Base-by-base conservation (phyloP, 2,113 vertebrate genomes). In the Formicarius rufipectus region DNA sequence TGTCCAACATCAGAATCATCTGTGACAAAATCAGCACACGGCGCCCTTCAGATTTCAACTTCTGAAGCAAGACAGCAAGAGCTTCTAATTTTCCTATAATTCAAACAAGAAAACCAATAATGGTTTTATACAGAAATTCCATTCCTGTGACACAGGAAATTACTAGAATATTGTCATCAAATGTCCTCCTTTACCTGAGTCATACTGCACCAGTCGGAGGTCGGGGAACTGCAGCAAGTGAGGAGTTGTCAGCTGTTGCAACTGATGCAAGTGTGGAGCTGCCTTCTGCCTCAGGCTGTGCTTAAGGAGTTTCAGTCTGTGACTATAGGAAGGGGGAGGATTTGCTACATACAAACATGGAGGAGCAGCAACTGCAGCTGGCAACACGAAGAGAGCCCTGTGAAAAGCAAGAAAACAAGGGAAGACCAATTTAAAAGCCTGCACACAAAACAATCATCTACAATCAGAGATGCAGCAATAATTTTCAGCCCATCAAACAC, bases 11-110 rank as follows among this genome's bases (percentile, higher is more conserved):
- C 84, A 98, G 98, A 90, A 98, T 97, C 99, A 99, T 99, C 97
- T 99, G 99, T 9, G 99, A 99, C 88, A 99, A 98, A 96, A 99
- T 99, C 92, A 99, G 98, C 47, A 99, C 99, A 4, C 99, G 98
- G 2, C 99, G 99, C 28, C 98, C 98, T 88, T 99, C 99, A 2
- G 98, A 98, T 73, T 98, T 98, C 50, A 99, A 96, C 96, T 99
- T 99, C 89, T 99, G 99, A 47, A 99, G 98, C 64, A 99, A 95
- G 87, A 99, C 97, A 14, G 99, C 98, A 42, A 99, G 97, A 22
- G 99, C 99, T 95, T 99, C 99, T 90, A 99, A 93, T 97, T 99
- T 99, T 72, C 99, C 99, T 99, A 13, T 15, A 44, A 90, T 93
- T 83, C 12, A 58, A 80, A 89, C 24, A 19, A 39, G 40, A 79